These are phyloP conservation scores for Gymnoscelis rufifasciata DNA, from an alignment of 2,888 invertebrate species.

Conservation along the genomic window DNA sequence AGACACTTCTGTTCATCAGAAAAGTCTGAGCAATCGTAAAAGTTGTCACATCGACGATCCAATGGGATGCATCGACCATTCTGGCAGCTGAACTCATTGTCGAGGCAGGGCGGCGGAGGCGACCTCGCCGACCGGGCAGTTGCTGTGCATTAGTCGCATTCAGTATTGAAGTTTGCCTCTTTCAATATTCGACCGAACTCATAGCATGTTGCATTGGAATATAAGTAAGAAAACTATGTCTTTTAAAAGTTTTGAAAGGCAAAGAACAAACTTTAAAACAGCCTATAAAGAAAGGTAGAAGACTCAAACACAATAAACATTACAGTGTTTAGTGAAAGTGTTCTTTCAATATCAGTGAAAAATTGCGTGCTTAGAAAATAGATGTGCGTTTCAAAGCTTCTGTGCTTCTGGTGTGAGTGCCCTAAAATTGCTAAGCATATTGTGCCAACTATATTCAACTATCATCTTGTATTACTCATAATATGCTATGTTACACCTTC, in stretches of 20 bases:
- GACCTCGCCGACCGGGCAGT: constrained; percentile 55
- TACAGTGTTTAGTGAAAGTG: neutral
- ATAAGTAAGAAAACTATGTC: no score
- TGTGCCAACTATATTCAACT: neutral
- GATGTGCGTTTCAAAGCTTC: constrained; percentile 10
- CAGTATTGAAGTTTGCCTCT: no score
- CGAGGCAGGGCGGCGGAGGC: constrained; percentile 71
- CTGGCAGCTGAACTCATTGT: constrained; percentile 86
- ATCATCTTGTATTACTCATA: neutral
- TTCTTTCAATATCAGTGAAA: neutral
- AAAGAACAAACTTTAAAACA: no score
- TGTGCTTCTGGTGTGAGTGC: constrained; percentile 13
- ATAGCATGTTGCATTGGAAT: no score
- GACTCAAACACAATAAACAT: neutral
- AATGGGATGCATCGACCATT: constrained; percentile 87
- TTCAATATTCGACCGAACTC: no score
- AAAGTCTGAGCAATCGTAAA: constrained; percentile 94
- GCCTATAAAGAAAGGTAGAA: constrained; percentile 12
- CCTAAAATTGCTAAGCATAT: constrained; percentile 11
- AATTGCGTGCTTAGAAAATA: constrained; percentile 2
- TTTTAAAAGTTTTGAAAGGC: no score
- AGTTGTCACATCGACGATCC: constrained; percentile 90
- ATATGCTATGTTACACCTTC: no score
- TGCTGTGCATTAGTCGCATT: constrained; percentile 46
- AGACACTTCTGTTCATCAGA: constrained; percentile 94